Conservation (phyloP, 2,888 invertebrate genomes). For the Lepeophtheirus nordmannii region DNA sequence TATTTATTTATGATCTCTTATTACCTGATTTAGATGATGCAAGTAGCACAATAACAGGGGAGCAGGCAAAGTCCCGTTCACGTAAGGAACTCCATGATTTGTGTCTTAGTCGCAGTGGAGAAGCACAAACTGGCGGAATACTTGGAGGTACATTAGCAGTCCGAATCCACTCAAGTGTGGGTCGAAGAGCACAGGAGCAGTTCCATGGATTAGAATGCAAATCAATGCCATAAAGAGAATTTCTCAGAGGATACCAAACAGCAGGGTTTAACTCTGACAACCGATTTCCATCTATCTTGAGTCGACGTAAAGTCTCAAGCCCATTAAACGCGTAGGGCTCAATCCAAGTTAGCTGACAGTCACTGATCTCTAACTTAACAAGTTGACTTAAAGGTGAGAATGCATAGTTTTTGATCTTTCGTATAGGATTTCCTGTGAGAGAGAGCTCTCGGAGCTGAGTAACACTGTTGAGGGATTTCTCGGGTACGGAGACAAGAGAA, state of each 20-base stretch:
- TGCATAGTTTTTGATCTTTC: conserved; percentile 51
- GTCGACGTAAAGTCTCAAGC: conserved; percentile 56
- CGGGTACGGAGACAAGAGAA: conserved; percentile 60
- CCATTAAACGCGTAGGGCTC: conserved; percentile 56
- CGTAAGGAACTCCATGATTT: conserved; percentile 59
- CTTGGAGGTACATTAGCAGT: conserved; percentile 57
- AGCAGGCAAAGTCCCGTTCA: conserved; percentile 62
- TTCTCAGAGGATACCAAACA: not conserved
- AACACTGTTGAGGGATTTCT: conserved; percentile 57
- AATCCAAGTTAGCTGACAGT: conserved; percentile 51
- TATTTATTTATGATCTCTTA: not conserved
- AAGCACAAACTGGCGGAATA: conserved; percentile 51
- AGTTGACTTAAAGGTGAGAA: conserved; percentile 42
- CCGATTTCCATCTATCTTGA: conserved; percentile 59
- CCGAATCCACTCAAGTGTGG: conserved; percentile 55
- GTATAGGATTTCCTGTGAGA: conserved; percentile 57
- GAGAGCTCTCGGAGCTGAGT: conserved; percentile 51
- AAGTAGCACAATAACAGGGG: conserved; percentile 38
- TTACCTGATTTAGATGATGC: conserved; percentile 1
- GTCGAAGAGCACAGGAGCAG: conserved; percentile 17
- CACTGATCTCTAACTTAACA: conserved; percentile 53
- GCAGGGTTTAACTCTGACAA: conserved; percentile 32
- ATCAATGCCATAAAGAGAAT: conserved; percentile 10
- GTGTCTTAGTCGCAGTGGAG: conserved; percentile 47
- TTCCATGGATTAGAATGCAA: conserved; percentile 15